These are phyloP conservation scores for Falco biarmicus DNA, from an alignment of 2,797 vertebrate species.

Conservation along the genomic window DNA sequence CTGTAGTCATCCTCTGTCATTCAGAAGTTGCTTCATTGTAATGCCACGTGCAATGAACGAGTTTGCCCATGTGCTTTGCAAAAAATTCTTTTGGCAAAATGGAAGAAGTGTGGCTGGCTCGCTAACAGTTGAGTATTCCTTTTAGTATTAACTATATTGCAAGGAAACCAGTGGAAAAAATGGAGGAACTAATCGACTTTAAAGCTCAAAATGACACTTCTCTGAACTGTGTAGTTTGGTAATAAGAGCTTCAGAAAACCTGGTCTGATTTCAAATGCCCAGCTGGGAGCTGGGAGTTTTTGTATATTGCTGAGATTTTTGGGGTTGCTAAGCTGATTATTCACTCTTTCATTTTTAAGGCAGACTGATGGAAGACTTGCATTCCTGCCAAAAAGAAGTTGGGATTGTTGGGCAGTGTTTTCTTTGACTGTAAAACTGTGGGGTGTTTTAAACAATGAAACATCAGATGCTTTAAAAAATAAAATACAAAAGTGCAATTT, in stretches of 20 bases:
- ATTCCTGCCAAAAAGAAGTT: background rate
- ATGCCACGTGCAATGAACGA: background rate
- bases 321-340: background rate
- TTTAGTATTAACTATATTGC: rapidly evolving
- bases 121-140: rapidly evolving
- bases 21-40: background rate
- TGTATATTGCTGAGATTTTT: background rate
- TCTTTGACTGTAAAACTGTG: background rate
- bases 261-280: background rate
- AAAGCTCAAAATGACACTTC: background rate
- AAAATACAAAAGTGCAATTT: rapidly evolving
- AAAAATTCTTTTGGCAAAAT: rapidly evolving
- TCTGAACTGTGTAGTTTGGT: background rate
- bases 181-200: rapidly evolving
- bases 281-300: background rate
- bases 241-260: background rate
- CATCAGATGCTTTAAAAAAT: background rate
- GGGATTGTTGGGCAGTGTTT: background rate
- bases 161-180: background rate
- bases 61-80: background rate
- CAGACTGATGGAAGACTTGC: background rate
- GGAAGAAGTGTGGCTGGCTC: background rate
- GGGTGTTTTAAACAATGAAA: background rate
- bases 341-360: background rate
- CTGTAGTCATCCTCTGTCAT: rapidly evolving